Base-by-base conservation (phyloP, 2,113 vertebrate genomes). In the Xiphophorus maculatus region DNA sequence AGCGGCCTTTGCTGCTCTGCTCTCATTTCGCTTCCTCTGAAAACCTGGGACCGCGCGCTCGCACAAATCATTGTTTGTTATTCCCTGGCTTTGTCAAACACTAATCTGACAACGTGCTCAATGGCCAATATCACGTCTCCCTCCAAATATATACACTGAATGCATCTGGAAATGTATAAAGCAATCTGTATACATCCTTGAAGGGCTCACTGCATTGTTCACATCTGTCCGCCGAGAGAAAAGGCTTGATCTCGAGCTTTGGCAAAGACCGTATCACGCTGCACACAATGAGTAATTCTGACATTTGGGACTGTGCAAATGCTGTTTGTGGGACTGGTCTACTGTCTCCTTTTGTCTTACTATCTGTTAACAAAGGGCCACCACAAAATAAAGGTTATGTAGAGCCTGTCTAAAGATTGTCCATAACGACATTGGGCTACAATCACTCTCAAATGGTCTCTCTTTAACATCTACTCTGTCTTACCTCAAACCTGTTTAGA, bases 401-500 rank as follows among this genome's bases (percentile, higher is more conserved):
- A 62, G 84, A 86, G 82, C 73, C 64, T 79, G 77, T 84, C 75
- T 75, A 77, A 71, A 82, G 78, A 69, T 71, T 73, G 40, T 81
- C 85, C 74, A 65, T 6, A 22, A 71, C 73, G 79, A 82, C 79
- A 67, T 77, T 68, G 63, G 79, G 88, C 87, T 88, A 91, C 91
- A 87, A 74, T 85, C 80, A 80, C 82, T 84, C 76, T 84, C 78
- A 80, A 79, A 88, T 84, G 88, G 86, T 78, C 79, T 77, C 87
- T 80, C 89, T 81, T 42, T 70, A 62, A 69, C 66, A 54, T 71
- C 73, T 37, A 29, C 17, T 73, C 64, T 68, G 64, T 69, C 64
- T 78, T 48, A 74, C 76, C 61, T 79, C 69, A 69, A 73, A 79
- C 73, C 69, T 25, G 66, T 85, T 96, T 93, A 97, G 90, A 98